Conservation (phyloP, 2,797 vertebrate genomes). For the Apodemus agrarius region DNA sequence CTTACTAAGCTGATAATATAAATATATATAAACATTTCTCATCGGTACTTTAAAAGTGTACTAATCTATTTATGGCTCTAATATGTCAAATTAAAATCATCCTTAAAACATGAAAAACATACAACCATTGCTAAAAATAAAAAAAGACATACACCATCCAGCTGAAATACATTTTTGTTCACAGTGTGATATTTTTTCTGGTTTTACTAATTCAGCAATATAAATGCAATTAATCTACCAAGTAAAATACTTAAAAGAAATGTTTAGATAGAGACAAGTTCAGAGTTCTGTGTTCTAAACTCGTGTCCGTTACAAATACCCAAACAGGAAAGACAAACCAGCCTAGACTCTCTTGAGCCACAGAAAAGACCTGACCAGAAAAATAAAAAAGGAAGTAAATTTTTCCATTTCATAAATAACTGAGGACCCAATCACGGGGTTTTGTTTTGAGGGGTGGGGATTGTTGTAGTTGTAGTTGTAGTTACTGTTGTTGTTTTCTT, state of each 20-base stretch:
- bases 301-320: neutral
- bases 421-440: neutral
- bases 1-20: neutral
- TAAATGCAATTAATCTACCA: constrained; percentile 40
- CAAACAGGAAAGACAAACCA: neutral
- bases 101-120: neutral
- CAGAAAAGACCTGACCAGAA: neutral
- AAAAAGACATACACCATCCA: constrained; percentile 1
- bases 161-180: neutral
- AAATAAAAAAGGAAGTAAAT: neutral
- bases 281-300: neutral
- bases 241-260: neutral
- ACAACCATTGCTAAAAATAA: neutral
- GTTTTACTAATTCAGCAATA: neutral
- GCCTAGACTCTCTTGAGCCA: neutral
- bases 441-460: neutral
- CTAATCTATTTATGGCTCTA: neutral
- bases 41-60: neutral
- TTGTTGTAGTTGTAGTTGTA: neutral
- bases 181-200: neutral
- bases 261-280: neutral
- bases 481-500: neutral
- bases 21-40: neutral
- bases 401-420: neutral
- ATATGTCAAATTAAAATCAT: neutral